phyloP scores from a whole-genome alignment of 2,113 vertebrate species.

The Nestor notabilis region DNA sequence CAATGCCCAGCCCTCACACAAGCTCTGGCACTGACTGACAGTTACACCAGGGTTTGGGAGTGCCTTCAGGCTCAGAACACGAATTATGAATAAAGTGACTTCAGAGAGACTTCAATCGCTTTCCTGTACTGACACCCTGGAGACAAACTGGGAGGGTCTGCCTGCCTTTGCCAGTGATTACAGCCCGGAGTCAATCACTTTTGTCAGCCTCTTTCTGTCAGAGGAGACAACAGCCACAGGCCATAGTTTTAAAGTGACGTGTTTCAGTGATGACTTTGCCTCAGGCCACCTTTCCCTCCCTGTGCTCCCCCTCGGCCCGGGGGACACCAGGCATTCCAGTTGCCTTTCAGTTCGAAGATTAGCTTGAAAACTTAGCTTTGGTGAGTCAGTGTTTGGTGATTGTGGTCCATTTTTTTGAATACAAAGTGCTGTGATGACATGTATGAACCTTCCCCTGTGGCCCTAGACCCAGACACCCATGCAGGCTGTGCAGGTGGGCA shows the following conservation, averaged over 20 bases:
- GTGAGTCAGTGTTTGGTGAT: background rate
- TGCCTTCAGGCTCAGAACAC: background rate
- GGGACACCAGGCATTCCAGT: background rate
- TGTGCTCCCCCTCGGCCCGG: accelerated
- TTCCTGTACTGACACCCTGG: background rate
- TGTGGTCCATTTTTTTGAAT: background rate
- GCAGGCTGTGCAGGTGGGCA: background rate
- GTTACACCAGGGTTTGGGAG: background rate
- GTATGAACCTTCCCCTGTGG: accelerated
- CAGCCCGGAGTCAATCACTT: background rate
- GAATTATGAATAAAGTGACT: background rate
- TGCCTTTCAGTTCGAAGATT: background rate
- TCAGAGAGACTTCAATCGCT: background rate
- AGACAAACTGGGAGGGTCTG: background rate
- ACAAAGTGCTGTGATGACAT: background rate
- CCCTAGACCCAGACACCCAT: background rate
- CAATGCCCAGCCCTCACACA: accelerated
- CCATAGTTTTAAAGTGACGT: background rate
- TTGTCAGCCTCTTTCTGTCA: background rate
- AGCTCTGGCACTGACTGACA: background rate
- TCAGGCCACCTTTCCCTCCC: background rate
- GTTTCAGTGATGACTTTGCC: background rate
- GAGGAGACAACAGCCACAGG: background rate
- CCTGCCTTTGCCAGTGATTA: background rate
- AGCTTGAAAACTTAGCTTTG: background rate